Evolutionary conservation across 2,113 vertebrate genomes (phyloP), one percentile per base, ranked within the genome.

Genomic region (Irena cyanogastra): DNA sequence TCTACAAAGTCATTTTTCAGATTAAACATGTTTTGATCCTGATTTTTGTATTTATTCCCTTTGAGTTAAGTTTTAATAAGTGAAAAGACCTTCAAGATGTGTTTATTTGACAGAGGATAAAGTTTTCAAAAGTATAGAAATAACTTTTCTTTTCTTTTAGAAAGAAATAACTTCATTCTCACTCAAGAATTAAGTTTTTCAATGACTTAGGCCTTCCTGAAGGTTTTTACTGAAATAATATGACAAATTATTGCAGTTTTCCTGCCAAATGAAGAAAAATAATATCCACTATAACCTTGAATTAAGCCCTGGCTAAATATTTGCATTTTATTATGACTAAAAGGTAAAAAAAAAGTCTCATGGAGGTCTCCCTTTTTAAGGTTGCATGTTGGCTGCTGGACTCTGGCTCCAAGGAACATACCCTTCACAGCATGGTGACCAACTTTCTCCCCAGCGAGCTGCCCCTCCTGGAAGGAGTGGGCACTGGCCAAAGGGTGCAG

Each of bases 341-440:
- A 91, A 81, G 42, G 3, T 66, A 31, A 76, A 47, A 72, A 42
- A 80, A 89, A 80, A 22, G 23, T 82, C 35, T 94, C 35, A 96
- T 27, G 30, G 75, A 64, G 11, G 6, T 90, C 20, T 97, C 10
- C 64, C n/a, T 68, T 91, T 63, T 86, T 35, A 68, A 99, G 99
- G 98, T 99, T 71, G 99, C 99, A 0, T 99, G 98, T 94, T 99
- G 99, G 99, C 97, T 99, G 93, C 45, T 99, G 71, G 98, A 99
- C 94, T 98, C 98, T 26, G 97, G 98, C 85, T 99, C 98, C 68
- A 98, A 99, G 86, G 99, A 99, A 77, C 98, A 98, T 14, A 99
- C 98, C 11, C 98, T 99, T 59, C 98, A 99, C 94, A 99, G 98
- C 95, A 99, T 99, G 98, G 99, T 99, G 87, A 98, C 99, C 8